phyloP scores from a whole-genome alignment of 1,140 invertebrate genomes.

The Micrasema longulum region DNA sequence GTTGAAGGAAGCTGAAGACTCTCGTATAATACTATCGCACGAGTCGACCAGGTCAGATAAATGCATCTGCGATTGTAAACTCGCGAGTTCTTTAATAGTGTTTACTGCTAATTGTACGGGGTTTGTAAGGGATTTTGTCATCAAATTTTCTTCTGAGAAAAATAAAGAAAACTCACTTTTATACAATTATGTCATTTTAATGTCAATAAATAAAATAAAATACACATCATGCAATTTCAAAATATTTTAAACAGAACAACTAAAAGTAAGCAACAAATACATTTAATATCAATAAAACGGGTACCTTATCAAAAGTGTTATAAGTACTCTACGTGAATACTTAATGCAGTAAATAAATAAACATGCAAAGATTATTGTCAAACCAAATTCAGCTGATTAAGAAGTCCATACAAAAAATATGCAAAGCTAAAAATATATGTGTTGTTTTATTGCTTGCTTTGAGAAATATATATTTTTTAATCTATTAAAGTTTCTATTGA shows the following conservation, averaged over 20 bases:
- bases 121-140: conserved; percentile 63
- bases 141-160: conserved; percentile 57
- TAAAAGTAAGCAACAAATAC: no score
- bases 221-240: background rate
- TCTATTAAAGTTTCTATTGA: no score
- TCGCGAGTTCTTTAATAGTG: conserved; percentile 61
- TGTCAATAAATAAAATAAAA: conserved; percentile 58
- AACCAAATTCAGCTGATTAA: no score
- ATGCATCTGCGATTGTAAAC: conserved; percentile 55
- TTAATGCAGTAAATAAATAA: no score
- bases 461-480: no score
- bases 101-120: conserved; percentile 63
- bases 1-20: conserved; percentile 33
- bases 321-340: no score
- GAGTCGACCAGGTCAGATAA: conserved; percentile 40
- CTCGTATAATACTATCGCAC: conserved; percentile 22
- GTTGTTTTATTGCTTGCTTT: no score
- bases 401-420: no score
- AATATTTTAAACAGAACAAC: conserved; percentile 23
- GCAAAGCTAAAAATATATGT: no score
- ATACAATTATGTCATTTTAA: conserved; percentile 49
- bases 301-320: no score
- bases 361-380: no score
- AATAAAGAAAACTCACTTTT: conserved; percentile 57
- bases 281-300: no score